phyloP scores from a whole-genome alignment of 2,888 invertebrate genomes.

The Plagodis pulveraria region DNA sequence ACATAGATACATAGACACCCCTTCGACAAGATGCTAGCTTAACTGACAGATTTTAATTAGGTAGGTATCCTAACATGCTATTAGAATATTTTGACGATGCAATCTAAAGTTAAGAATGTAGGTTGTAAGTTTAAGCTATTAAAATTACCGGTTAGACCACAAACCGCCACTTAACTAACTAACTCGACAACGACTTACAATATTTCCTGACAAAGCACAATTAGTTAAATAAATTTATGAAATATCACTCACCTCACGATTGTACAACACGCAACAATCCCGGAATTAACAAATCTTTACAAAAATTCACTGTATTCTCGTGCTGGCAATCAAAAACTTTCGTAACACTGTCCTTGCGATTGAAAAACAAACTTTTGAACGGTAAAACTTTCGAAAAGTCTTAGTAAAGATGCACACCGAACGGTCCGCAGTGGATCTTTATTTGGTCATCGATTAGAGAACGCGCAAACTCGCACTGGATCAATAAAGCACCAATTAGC shows the following conservation, averaged over 20 bases:
- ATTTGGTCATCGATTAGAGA: constrained; percentile 29
- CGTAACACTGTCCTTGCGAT: constrained; percentile 67
- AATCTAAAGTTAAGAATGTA: constrained; percentile 24
- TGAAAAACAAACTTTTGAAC: constrained; percentile 55
- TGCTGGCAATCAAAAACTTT: constrained; percentile 52
- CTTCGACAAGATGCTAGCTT: too few species aligned
- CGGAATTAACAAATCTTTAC: constrained; percentile 63
- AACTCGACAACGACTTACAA: constrained; percentile 18
- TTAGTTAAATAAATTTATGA: constrained; percentile 26
- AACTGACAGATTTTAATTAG: too few species aligned
- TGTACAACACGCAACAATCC: constrained; percentile 64
- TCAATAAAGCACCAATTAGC: constrained; percentile 62
- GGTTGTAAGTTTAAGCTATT: constrained; percentile 5
- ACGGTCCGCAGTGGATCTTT: constrained; percentile 21
- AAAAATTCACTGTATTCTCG: constrained; percentile 41
- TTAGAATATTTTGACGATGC: constrained; percentile 5
- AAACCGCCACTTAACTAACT: constrained; percentile 13
- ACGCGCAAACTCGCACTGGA: constrained; percentile 44
- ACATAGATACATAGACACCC: too few species aligned
- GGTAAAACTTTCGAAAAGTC: constrained; percentile 44
- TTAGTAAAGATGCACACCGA: constrained; percentile 23
- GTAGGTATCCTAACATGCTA: too few species aligned
- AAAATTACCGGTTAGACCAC: constrained; percentile 30
- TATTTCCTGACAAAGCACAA: constrained; percentile 45
- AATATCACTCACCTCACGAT: constrained; percentile 49